A percentile compares a stretch with the other conserved stretches of the same genome.
These are phyloP conservation scores for Zootoca vivipara DNA, from an alignment of 2,113 vertebrate genomes.

Conservation along the genomic window DNA sequence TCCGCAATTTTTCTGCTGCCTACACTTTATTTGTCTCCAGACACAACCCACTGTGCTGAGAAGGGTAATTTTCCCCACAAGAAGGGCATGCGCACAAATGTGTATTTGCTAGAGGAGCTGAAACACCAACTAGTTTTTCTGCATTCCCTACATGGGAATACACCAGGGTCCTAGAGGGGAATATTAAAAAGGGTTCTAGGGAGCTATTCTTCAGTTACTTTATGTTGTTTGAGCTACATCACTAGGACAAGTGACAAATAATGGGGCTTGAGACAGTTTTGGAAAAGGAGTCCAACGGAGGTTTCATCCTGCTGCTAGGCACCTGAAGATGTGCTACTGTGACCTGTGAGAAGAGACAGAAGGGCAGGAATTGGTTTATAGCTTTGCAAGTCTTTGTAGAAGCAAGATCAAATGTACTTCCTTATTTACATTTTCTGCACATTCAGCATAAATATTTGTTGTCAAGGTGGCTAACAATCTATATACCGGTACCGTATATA, in stretches of 20 bases:
- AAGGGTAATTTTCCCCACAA: not conserved
- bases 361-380: not conserved
- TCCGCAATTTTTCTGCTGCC: not conserved
- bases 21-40: not conserved
- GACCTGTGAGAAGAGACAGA: not conserved
- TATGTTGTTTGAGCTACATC: not conserved
- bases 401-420: not conserved
- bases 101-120: not conserved
- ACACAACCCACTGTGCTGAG: not conserved
- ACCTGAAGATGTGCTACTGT: not conserved
- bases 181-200: not conserved
- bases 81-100: not conserved
- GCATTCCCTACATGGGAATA: no score
- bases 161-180: not conserved
- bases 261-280: not conserved
- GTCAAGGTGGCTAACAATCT: not conserved
- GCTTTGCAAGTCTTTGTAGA: rapidly evolving
- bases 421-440: not conserved
- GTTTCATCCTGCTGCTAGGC: slow-evolving; percentile 35
- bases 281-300: not conserved
- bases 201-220: not conserved
- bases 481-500: no score
- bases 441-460: not conserved
- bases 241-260: not conserved
- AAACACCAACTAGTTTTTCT: not conserved